These are phyloP conservation scores for Melinaea menophilus DNA, from an alignment of 2,888 invertebrate genomes.

Conservation along the genomic window DNA sequence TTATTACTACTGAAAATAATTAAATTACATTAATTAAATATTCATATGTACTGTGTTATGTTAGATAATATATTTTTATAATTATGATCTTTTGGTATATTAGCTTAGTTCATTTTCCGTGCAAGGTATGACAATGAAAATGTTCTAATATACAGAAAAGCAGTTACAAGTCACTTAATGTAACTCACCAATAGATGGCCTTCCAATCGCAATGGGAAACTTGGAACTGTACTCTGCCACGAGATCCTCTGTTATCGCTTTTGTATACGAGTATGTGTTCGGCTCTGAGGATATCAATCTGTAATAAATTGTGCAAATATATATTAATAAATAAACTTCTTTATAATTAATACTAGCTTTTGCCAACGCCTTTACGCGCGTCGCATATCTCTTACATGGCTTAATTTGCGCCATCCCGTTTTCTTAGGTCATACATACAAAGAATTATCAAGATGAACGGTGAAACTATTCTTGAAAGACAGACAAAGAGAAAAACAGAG, in stretches of 20 bases:
- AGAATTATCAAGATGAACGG: too few relatives aligned
- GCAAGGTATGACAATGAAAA: too few relatives aligned
- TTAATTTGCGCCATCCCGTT: too few relatives aligned
- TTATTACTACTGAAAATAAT: neutral
- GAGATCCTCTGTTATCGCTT: conserved; percentile 92
- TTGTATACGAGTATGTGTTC: conserved; percentile 97
- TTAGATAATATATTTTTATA: too few relatives aligned
- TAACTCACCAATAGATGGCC: conserved; percentile 91
- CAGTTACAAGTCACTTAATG: neutral
- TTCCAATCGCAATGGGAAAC: conserved; percentile 89
- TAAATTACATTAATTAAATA: neutral
- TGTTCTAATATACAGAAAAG: neutral
- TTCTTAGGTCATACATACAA: too few relatives aligned
- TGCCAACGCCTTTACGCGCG: too few relatives aligned
- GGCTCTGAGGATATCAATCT: conserved; percentile 86
- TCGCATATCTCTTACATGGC: too few relatives aligned
- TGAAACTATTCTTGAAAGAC: too few relatives aligned
- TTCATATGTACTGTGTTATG: too few relatives aligned
- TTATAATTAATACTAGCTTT: neutral
- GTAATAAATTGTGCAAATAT: conserved; percentile 32
- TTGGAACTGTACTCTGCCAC: conserved; percentile 83
- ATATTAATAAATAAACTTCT: neutral
- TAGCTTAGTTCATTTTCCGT: too few relatives aligned
- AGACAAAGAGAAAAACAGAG: too few relatives aligned
- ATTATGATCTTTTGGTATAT: too few relatives aligned